Evolutionary conservation across 2,888 invertebrate genomes (phyloP).

Genomic region (Ophonus ardosiacus): DNA sequence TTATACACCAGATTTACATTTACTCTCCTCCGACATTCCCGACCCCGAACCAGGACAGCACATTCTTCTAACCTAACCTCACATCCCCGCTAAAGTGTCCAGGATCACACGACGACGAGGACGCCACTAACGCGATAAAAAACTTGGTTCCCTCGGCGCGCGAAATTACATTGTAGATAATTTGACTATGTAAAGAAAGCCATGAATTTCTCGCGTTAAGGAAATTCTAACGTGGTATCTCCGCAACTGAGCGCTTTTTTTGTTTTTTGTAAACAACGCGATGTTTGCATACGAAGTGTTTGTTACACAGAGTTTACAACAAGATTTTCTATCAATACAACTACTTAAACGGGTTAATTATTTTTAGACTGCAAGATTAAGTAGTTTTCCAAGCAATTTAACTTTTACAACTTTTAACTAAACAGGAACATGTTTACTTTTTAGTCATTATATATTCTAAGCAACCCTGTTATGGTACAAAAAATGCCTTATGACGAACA

Average conservation of each 20-base stretch:
- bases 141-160: conserved; percentile 51
- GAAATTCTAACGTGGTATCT: conserved; percentile 56
- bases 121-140: conserved; percentile 59
- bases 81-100: conserved; percentile 16
- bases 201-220: conserved; percentile 58
- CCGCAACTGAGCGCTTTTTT: conserved; percentile 17
- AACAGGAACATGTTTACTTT: background rate
- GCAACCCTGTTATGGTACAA: too few relatives aligned
- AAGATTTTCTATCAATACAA: conserved; percentile 14
- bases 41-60: background rate
- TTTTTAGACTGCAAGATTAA: background rate
- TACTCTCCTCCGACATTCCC: conserved; percentile 10
- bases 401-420: background rate
- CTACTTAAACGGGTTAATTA: conserved; percentile 18
- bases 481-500: too few relatives aligned
- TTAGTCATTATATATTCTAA: too few relatives aligned
- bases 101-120: conserved; percentile 10
- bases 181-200: conserved; percentile 62
- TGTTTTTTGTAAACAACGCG: conserved; percentile 48
- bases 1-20: conserved; percentile 46
- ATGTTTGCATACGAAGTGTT: conserved; percentile 38
- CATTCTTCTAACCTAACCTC: background rate
- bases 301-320: conserved; percentile 18
- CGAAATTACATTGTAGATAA: conserved; percentile 63
- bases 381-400: background rate